Conservation (phyloP, 2,113 vertebrate species). For the Hymenochirus boettgeri region DNA sequence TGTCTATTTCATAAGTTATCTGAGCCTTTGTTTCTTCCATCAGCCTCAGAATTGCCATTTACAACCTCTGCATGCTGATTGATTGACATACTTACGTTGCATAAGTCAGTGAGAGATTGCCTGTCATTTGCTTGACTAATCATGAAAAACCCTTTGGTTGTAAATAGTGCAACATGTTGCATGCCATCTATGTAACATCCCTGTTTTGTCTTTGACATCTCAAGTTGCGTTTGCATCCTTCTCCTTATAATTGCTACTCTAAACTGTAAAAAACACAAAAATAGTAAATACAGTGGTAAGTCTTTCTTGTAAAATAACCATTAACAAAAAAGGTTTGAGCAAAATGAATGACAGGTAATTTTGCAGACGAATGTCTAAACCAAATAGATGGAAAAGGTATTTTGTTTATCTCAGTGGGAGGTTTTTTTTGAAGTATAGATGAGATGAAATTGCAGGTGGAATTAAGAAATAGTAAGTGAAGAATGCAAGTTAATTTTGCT, state of each 20-base stretch:
- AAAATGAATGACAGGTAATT: background rate
- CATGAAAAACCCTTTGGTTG: slow-evolving; percentile 26
- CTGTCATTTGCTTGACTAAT: slow-evolving; percentile 32
- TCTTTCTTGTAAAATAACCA: no score
- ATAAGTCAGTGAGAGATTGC: slow-evolving; percentile 29
- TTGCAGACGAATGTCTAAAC: background rate
- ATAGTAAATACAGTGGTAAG: background rate
- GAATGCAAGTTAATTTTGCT: background rate
- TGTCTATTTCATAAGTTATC: slow-evolving; percentile 24
- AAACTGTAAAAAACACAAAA: background rate
- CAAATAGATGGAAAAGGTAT: background rate
- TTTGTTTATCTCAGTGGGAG: background rate
- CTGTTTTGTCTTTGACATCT: background rate
- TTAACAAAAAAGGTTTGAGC: background rate
- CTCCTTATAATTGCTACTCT: no score
- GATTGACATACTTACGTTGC: slow-evolving; percentile 36
- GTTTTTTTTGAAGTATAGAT: background rate
- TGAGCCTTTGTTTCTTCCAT: slow-evolving; percentile 24
- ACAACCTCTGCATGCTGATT: slow-evolving; percentile 1
- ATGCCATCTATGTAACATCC: background rate
- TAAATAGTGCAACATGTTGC: slow-evolving; percentile 12
- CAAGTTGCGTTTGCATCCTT: background rate
- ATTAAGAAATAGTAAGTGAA: background rate
- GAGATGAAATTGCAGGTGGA: background rate
- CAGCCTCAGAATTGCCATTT: slow-evolving; percentile 9